Base-by-base conservation (phyloP, 2,113 vertebrate genomes). In the Dasyornis broadbenti region DNA sequence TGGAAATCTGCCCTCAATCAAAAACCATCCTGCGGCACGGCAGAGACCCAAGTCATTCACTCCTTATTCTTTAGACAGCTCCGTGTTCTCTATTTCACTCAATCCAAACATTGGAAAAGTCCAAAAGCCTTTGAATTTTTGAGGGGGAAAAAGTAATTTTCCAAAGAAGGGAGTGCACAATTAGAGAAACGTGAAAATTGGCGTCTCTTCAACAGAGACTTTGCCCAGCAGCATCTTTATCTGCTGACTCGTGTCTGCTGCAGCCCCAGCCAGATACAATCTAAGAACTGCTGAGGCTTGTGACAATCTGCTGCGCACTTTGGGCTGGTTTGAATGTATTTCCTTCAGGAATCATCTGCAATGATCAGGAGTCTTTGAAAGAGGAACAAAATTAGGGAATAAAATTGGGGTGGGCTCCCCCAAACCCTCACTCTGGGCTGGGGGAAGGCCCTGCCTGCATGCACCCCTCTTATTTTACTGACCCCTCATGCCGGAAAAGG, bases 141-240 rank as follows among this genome's bases (percentile, higher is more conserved):
- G 13, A 6, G 6, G 11, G 6, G 7, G 8, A 2, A 7, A 39
- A 33, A 7, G 27, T 15, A 56, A 17, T 65, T 90, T 56, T 37
- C 33, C 40, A 39, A 63, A 52, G 39, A 35, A 59, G 3, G 15
- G 17, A 80, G 6, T 16, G 11, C 20, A 7, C 16, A 54, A 44
- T 50, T 83, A 31, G 47, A 86, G 47, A 73, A 53, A 50, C 9
- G 23, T 79, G 84, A 50, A 65, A 89, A 72, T n/a, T 72, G 61
- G 37, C 77, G 28, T 42, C 45, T 84, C 5, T 0, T 37, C 45
- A 64, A 14, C 56, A 75, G 77, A 91, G 83, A 53, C 33, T 3
- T 81, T 92, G 89, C 69, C 76, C 83, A n/a, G 56, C 78, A 50
- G 70, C 49, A 40, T 60, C 86, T 68, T 78, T 45, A 52, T 53